Base-by-base conservation (phyloP, 2,888 invertebrate genomes). In the Blastobasis adustella region DNA sequence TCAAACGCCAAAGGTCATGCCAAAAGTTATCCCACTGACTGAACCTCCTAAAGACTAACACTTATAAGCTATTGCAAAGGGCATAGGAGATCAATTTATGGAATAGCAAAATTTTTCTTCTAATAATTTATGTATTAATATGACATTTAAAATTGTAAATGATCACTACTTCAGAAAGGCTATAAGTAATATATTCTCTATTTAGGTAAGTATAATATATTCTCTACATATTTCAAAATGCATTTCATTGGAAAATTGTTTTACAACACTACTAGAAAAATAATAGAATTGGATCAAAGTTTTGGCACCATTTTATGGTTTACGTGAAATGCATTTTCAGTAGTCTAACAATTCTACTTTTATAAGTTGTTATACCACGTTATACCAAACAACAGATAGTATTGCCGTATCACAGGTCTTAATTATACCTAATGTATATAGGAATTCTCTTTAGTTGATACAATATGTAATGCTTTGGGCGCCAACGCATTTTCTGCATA, bases 401-500 rank as follows among this genome's bases (percentile, higher is more conserved):
- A 47, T 47, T 54, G 41, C 42, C 60, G 58, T 59, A 67, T 65
- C 64, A 63, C 67, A 66, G 59, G 60, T 63, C 43, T 52, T 57
- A 47, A 58, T 55, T 57, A 50, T 54, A 60, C 60, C 56, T 59
- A 37, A n/a, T 36, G n/a, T 9, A 47, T 46, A 47, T 40, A 40
- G 23, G 39, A 47, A 39, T 46, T 10, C 46, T 37, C 9, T 38
- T 9, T 8, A 8, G 41, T 7, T 41, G 9, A 41, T 8, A 23
- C 23, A 23, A 57, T 64, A 67, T 44, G 71, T 60, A 58, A 75
- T 65, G 55, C 63, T 68, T 45, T 64, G 65, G 8, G 55, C 54
- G 6, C 59, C 60, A 47, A 77, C 78, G 59, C 92, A 92, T 53
- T 86, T 80, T 41, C 83, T 76, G 64, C 92, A 92, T 4, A 91